Evolutionary conservation across 2,797 vertebrate genomes (phyloP).

Genomic region (Galagoides demidoff): DNA sequence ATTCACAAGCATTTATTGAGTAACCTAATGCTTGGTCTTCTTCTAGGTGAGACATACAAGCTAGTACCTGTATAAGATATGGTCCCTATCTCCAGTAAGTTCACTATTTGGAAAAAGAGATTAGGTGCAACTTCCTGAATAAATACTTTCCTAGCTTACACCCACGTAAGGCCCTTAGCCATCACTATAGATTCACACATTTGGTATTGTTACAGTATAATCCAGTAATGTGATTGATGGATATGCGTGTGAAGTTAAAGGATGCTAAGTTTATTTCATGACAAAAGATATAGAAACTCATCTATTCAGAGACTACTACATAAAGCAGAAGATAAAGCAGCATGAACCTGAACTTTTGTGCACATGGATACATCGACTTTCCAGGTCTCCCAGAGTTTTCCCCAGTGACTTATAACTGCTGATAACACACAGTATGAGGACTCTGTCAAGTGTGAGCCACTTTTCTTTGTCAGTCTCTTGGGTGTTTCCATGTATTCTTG

Average conservation of each 20-base stretch:
- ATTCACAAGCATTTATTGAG: slow-evolving; percentile 39
- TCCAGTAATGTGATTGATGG: background rate
- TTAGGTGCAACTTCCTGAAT: background rate
- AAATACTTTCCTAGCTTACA: background rate
- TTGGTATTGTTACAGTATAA: background rate
- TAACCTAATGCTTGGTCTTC: slow-evolving; percentile 11
- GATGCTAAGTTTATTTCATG: slow-evolving; percentile 36
- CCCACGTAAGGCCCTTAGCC: background rate
- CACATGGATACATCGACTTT: background rate
- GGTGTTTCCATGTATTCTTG: background rate
- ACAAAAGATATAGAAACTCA: background rate
- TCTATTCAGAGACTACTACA: background rate
- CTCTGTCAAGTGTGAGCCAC: background rate
- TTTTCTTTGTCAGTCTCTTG: slow-evolving; percentile 18
- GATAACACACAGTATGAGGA: background rate
- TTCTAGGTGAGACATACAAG: background rate
- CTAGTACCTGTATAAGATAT: background rate
- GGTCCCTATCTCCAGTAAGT: slow-evolving; percentile 22
- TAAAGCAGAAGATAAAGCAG: slow-evolving; percentile 44
- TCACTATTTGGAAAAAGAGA: slow-evolving; percentile 3
- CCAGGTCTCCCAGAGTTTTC: background rate
- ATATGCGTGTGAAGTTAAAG: background rate
- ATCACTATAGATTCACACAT: slow-evolving; percentile 5
- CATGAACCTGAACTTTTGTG: background rate
- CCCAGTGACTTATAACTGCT: slow-evolving; percentile 17